Evolutionary conservation across 2,113 vertebrate species (phyloP).

Genomic region (Triplophysa tibetana): DNA sequence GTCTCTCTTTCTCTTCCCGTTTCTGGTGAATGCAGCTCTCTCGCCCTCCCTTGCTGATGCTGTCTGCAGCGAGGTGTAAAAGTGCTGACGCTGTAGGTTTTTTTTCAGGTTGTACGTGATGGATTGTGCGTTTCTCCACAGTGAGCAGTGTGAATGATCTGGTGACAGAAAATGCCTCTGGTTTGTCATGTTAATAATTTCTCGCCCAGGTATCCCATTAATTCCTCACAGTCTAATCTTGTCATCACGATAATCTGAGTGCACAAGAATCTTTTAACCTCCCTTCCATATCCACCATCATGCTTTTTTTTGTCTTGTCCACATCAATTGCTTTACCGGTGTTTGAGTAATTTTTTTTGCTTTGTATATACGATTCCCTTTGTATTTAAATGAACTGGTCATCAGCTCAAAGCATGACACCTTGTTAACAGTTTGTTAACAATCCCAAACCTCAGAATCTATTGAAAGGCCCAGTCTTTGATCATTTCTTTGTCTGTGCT

Average conservation of each 20-base stretch:
- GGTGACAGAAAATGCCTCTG: slow-evolving; percentile 42
- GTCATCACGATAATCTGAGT: slow-evolving; percentile 31
- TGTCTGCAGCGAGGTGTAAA: slow-evolving; percentile 36
- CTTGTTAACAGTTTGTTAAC: neutral
- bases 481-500: neutral
- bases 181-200: slow-evolving; percentile 46
- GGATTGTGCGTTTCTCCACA: slow-evolving; percentile 9
- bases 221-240: slow-evolving; percentile 15
- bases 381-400: neutral
- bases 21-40: neutral
- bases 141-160: slow-evolving; percentile 46
- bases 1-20: neutral
- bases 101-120: slow-evolving; percentile 24
- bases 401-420: neutral
- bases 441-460: neutral
- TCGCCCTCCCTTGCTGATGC: neutral
- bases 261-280: neutral
- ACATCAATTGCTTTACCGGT: too few relatives aligned
- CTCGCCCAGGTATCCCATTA: slow-evolving; percentile 21
- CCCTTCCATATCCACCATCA: too few relatives aligned
- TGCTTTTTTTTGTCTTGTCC: too few relatives aligned
- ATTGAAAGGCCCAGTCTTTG: neutral
- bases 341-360: too few relatives aligned
- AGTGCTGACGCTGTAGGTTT: slow-evolving; percentile 44
- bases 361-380: too few relatives aligned